These are phyloP conservation scores for Halocaridina rubra DNA, from an alignment of 2,888 invertebrate species.

Conservation along the genomic window DNA sequence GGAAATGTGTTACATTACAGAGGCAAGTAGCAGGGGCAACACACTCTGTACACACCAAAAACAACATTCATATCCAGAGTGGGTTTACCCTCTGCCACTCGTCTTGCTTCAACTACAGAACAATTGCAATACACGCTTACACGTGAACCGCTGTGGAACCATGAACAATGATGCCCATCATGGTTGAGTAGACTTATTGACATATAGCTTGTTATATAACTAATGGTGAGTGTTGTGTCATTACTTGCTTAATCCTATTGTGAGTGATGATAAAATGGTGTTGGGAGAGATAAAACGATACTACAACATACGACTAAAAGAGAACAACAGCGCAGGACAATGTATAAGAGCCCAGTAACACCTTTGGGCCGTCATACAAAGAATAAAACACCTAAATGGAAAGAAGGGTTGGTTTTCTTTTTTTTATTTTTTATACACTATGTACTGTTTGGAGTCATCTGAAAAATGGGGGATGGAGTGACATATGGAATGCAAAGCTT, in stretches of 20 bases:
- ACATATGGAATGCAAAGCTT: constrained; percentile 48
- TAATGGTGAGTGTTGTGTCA: constrained; percentile 58
- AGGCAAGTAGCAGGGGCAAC: too few relatives aligned
- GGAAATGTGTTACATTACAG: constrained; percentile 17
- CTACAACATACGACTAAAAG: neutral
- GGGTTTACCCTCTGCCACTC: too few relatives aligned
- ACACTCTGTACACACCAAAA: too few relatives aligned
- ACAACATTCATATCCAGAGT: too few relatives aligned
- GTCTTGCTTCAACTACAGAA: too few relatives aligned
- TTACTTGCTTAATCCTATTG: constrained; percentile 50
- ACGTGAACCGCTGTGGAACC: too few relatives aligned
- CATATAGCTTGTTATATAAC: constrained; percentile 51
- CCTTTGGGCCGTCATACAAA: constrained; percentile 35
- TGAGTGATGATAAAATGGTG: constrained; percentile 51
- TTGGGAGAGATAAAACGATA: constrained; percentile 55
- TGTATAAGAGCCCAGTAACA: constrained; percentile 34
- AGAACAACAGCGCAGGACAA: constrained; percentile 41
- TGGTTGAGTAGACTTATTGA: too few relatives aligned
- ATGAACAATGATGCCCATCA: too few relatives aligned
- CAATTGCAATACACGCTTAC: too few relatives aligned
- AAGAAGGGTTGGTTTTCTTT: too few relatives aligned
- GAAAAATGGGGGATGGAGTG: constrained; percentile 29
- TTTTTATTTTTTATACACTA: too few relatives aligned
- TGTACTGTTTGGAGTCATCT: too few relatives aligned
- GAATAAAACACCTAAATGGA: constrained; percentile 48